phyloP scores from a whole-genome alignment of 1,140 invertebrate genomes.

The Zaprionus lachaisei region DNA sequence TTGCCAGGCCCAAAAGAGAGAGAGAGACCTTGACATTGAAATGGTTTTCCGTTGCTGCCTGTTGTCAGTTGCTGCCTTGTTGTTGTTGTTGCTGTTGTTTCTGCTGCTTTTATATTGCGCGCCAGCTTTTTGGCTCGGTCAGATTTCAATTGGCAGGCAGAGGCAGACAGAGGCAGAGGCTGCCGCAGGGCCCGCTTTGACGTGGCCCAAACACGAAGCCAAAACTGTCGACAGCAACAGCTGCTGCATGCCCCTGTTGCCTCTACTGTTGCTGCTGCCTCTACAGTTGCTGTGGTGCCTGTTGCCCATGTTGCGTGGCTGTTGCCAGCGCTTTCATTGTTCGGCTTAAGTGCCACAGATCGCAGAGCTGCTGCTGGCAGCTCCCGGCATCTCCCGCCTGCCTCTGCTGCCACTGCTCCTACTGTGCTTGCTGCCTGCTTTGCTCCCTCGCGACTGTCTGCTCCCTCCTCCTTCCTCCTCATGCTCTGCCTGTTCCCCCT shows the following conservation, averaged over 20 bases:
- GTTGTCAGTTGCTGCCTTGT: not conserved
- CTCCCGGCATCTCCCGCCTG: not conserved
- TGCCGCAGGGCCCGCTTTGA: conserved; percentile 38
- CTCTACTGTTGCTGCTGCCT: not conserved
- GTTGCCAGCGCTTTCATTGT: conserved; percentile 70
- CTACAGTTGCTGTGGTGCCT: conserved; percentile 19
- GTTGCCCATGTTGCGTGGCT: conserved; percentile 57
- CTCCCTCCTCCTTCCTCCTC: not conserved
- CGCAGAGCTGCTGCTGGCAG: conserved; percentile 18
- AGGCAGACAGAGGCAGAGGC: not conserved
- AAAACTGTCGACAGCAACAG: conserved; percentile 16
- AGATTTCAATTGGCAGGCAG: conserved; percentile 47
- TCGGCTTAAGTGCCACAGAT: conserved; percentile 69
- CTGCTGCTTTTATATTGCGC: conserved; percentile 8
- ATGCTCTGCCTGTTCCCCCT: not conserved
- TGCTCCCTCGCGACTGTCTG: not conserved
- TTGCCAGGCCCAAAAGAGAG: conserved; percentile 23
- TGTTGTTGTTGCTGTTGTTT: conserved; percentile 11
- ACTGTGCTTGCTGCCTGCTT: not conserved
- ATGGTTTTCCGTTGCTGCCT: conserved; percentile 10
- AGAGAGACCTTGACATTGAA: conserved; percentile 51
- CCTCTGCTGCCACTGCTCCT: conserved; percentile 4
- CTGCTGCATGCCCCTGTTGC: not conserved
- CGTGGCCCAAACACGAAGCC: conserved; percentile 27
- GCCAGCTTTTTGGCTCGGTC: conserved; percentile 32